These are phyloP conservation scores for Pseudolaguvia tuberculata DNA, from an alignment of 2,113 vertebrate species.

Conservation along the genomic window DNA sequence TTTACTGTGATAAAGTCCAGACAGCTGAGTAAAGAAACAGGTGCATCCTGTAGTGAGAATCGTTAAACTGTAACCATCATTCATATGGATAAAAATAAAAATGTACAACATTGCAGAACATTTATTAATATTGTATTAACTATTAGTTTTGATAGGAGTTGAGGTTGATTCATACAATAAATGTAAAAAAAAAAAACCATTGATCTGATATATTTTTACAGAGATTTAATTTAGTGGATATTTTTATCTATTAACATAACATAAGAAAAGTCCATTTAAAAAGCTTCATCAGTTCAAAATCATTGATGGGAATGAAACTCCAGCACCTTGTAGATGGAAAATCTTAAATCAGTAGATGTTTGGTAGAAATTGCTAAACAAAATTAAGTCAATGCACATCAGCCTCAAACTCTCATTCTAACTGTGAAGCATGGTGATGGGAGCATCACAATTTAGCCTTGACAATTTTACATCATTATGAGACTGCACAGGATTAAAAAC, in stretches of 20 bases:
- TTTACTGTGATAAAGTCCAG: background rate
- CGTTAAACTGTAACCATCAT: background rate
- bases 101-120: background rate
- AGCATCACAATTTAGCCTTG: background rate
- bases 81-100: background rate
- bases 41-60: slow-evolving; percentile 18
- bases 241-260: too few relatives aligned
- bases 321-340: too few relatives aligned
- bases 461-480: background rate
- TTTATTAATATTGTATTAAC: too few relatives aligned
- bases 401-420: background rate
- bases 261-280: too few relatives aligned
- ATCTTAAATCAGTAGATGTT: background rate
- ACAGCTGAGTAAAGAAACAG: background rate
- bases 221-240: too few relatives aligned
- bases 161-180: too few relatives aligned
- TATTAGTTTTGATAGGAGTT: too few relatives aligned
- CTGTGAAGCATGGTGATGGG: background rate
- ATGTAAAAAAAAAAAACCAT: too few relatives aligned
- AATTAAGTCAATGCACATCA: background rate
- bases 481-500: too few relatives aligned
- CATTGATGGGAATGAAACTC: too few relatives aligned
- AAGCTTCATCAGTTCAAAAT: too few relatives aligned
- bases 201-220: too few relatives aligned
- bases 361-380: background rate